These are phyloP conservation scores for Dipodomys spectabilis DNA, from an alignment of 2,113 vertebrate species.

Conservation along the genomic window DNA sequence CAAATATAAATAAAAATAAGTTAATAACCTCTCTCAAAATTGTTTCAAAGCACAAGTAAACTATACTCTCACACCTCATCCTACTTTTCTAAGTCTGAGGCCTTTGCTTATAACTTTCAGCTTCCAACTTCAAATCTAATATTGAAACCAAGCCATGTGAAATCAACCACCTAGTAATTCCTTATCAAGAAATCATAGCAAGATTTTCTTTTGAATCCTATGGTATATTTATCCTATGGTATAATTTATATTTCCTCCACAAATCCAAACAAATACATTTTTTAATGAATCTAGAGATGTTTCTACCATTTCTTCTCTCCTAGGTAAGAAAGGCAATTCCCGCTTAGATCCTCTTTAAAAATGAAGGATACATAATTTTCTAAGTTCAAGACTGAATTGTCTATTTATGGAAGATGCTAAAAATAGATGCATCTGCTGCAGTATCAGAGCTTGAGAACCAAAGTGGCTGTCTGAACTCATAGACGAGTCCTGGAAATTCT, in stretches of 20 bases:
- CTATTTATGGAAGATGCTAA: not conserved
- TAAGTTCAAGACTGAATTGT: not conserved
- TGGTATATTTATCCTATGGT: not conserved
- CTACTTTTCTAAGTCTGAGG: not conserved
- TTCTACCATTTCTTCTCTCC: not conserved
- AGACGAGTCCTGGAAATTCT: slow-evolving; percentile 61
- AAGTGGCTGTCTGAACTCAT: not conserved
- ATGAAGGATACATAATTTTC: not conserved
- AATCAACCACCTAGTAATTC: not conserved
- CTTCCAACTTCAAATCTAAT: not conserved
- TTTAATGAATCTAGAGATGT: not conserved
- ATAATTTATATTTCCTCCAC: not conserved
- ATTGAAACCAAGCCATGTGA: not conserved
- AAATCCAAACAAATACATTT: not conserved
- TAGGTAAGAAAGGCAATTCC: slow-evolving; percentile 16
- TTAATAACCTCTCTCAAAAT: not conserved
- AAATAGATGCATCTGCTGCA: not conserved
- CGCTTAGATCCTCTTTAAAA: slow-evolving; percentile 30
- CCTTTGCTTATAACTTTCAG: not conserved
- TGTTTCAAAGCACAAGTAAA: not conserved
- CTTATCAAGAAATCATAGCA: slow-evolving; percentile 16
- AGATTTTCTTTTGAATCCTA: not conserved
- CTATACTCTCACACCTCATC: not conserved
- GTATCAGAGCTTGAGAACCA: not conserved
- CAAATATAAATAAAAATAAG: not conserved